phyloP scores from a whole-genome alignment of 2,797 vertebrate genomes.

The Molossus molossus region DNA sequence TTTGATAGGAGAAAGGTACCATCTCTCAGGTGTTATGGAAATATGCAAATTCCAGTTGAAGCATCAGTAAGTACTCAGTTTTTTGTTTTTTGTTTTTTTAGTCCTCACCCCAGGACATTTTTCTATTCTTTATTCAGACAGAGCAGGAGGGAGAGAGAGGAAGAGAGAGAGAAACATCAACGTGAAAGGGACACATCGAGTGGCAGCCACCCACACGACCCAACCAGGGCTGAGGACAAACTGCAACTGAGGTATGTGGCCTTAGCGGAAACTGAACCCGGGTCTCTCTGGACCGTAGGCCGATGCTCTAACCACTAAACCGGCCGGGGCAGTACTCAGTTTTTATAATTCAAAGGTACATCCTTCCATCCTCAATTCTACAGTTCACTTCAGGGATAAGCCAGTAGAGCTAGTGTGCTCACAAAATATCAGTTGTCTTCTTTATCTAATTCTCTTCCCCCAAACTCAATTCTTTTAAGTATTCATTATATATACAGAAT shows the following conservation, averaged over 20 bases:
- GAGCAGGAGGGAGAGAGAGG: no score
- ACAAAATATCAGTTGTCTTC: not conserved
- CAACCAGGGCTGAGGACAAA: no score
- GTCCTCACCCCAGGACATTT: no score
- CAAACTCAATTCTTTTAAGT: not conserved
- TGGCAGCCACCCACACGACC: no score
- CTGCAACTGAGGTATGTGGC: no score
- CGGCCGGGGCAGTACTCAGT: no score
- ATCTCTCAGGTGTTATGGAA: not conserved
- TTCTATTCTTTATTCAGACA: no score
- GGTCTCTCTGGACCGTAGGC: no score
- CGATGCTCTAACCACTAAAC: no score
- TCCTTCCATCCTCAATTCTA: not conserved
- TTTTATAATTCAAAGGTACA: not conserved
- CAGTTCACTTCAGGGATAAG: not conserved
- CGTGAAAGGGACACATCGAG: no score
- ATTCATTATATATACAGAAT: not conserved
- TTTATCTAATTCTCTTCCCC: not conserved
- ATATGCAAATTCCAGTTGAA: not conserved
- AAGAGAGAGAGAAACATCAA: no score
- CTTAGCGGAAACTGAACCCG: no score
- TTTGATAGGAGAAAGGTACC: slow-evolving; percentile 8
- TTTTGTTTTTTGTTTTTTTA: not conserved
- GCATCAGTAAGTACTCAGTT: not conserved
- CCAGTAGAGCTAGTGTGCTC: not conserved